Base-by-base conservation (phyloP, 2,888 invertebrate species). In the Eupelmus urozonus region DNA sequence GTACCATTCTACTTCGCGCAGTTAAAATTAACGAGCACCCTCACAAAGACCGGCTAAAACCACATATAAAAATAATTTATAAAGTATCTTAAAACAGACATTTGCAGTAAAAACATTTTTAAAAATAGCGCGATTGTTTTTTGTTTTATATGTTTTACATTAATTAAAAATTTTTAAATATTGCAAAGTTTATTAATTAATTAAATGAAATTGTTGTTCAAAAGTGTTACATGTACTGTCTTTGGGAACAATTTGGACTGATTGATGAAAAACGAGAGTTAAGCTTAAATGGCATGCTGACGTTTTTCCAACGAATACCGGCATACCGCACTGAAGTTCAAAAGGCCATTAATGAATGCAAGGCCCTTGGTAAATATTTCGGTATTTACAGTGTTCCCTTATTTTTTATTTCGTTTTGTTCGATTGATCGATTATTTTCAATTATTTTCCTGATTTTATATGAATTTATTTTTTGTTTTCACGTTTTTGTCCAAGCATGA, bases 211-310 rank as follows among this genome's bases (percentile, higher is more conserved):
- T n/a, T n/a, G n/a, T n/a, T 2, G 1, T 11, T 51, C 1, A 18
- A 51, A 82, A 90, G 89, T 90, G 89, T 78, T 90, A 90, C 83
- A 88, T 90, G 88, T 89, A 89, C 81, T 90, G 89, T 70, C 85
- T 89, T 0, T 88, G 89, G 87, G 86, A 87, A 76, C 87, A 89
- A 85, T 88, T 88, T 72, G 89, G 89, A 20, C 82, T 89, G 59
- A 86, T 89, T 53, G 89, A 89, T 65, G 87, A 88, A 42, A 88
- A 88, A 53, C 85, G 87, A 49, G 87, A 87, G 55, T 80, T 89
- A 2, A 87, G 85, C 67, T 81, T 88, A 55, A 86, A 85, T 55
- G 88, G 87, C 29, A 88, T 88, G 88, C 81, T 88, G 42, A 85
- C 87, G 2, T 88, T 88, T 62, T 88, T 88, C 81, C 88, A 88